phyloP scores from a whole-genome alignment of 2,113 vertebrate species.

The Myrmecophaga tridactyla region DNA sequence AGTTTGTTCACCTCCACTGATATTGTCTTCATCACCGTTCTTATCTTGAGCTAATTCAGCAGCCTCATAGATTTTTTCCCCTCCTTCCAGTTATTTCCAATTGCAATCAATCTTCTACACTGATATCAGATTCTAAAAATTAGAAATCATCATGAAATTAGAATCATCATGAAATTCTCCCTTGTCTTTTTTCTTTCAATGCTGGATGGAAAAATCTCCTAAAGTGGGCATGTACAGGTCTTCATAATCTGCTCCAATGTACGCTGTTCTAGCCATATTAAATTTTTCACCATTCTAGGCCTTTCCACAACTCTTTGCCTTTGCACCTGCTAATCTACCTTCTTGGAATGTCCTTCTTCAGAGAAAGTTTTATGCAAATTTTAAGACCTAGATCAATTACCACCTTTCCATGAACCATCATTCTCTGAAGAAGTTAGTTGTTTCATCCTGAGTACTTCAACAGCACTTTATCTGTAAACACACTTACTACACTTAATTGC shows the following conservation, averaged over 20 bases:
- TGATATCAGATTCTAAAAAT: not conserved
- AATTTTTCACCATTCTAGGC: not conserved
- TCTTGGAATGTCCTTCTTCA: not conserved
- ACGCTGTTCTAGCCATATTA: not conserved
- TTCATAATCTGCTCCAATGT: not conserved
- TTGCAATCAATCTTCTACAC: not conserved
- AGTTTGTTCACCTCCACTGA: not conserved
- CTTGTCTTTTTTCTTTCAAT: not conserved
- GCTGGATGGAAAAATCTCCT: not conserved
- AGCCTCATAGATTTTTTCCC: not conserved
- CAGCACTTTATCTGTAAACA: not conserved
- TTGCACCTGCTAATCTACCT: not conserved
- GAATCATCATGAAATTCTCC: not conserved
- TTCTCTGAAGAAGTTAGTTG: not conserved
- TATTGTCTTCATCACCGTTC: not conserved
- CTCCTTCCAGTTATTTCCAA: not conserved
- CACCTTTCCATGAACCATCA: not conserved
- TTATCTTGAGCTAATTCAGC: not conserved
- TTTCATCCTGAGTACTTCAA: not conserved
- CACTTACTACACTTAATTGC: constrained; percentile 14
- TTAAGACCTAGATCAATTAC: not conserved
- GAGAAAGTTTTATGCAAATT: not conserved
- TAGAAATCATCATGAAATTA: no score
- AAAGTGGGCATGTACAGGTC: not conserved
- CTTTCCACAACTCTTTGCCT: not conserved